A percentile compares a stretch with the other conserved stretches of the same genome.
phyloP scores from a whole-genome alignment of 1,140 invertebrate genomes.

The Drosophila fuyamai region DNA sequence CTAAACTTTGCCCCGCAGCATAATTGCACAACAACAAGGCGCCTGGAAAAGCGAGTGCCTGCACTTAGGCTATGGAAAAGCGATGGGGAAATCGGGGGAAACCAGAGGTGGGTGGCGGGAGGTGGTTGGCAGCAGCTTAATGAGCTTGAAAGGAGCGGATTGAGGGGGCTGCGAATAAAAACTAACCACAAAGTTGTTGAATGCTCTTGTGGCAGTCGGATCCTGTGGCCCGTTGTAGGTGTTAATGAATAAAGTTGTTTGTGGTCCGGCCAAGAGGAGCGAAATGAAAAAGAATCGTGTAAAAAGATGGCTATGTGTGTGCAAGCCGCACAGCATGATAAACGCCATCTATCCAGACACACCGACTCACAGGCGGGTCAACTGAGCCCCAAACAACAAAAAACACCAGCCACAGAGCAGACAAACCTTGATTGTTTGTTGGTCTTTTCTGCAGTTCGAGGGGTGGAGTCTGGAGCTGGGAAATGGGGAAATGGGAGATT shows the following conservation, averaged over 20 bases:
- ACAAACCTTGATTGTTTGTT: conserved; percentile 73
- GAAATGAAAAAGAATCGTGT: conserved; percentile 45
- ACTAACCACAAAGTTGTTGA: conserved; percentile 81
- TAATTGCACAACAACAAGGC: conserved; percentile 62
- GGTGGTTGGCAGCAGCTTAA: conserved; percentile 59
- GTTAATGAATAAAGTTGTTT: conserved; percentile 84
- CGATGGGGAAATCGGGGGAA: not conserved
- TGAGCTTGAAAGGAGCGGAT: conserved; percentile 47
- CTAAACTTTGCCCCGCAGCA: conserved; percentile 56
- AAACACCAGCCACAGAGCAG: conserved; percentile 57
- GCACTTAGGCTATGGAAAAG: conserved; percentile 43
- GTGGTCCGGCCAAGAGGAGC: conserved; percentile 57
- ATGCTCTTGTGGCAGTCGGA: conserved; percentile 59
- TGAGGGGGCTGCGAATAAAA: conserved; percentile 42
- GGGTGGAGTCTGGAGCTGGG: not conserved
- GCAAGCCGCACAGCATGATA: conserved; percentile 69
- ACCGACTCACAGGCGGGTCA: conserved; percentile 50
- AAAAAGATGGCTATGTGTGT: conserved; percentile 42
- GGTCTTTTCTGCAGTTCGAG: conserved; percentile 24
- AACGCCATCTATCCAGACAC: conserved; percentile 62
- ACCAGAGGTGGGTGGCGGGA: not conserved
- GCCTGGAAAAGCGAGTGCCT: conserved; percentile 51
- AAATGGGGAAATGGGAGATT: not conserved
- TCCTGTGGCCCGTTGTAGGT: conserved; percentile 70
- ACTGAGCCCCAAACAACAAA: conserved; percentile 42